Percentiles rank a stretch among this genome's conserved stretches.
These are phyloP conservation scores for Erebia palarica DNA, from an alignment of 2,888 invertebrate genomes.

Conservation along the genomic window DNA sequence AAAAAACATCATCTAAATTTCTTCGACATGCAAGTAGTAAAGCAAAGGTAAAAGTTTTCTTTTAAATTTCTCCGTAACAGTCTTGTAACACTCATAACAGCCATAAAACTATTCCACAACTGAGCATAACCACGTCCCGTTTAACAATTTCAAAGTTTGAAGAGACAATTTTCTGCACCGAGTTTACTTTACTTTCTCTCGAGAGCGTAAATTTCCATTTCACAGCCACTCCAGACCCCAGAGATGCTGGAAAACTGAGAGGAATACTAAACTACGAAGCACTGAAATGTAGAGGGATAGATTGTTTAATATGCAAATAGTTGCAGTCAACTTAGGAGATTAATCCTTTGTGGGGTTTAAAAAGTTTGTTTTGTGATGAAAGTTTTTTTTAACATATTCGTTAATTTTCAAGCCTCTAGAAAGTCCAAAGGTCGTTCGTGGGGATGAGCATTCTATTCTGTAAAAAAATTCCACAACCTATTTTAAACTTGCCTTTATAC, in stretches of 20 bases:
- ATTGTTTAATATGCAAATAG: background rate
- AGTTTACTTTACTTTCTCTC: constrained; percentile 6
- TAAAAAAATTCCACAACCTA: too few relatives aligned
- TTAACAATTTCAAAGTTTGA: constrained; percentile 5
- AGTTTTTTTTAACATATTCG: background rate
- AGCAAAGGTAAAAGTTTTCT: background rate
- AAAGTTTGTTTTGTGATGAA: constrained; percentile 1
- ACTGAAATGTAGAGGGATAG: background rate
- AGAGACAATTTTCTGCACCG: constrained; percentile 11
- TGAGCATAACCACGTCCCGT: background rate
- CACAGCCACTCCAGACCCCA: background rate
- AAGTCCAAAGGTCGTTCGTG: too few relatives aligned
- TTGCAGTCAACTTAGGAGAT: background rate
- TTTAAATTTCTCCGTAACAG: background rate
- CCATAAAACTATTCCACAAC: constrained; percentile 2
- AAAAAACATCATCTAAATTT: too few relatives aligned
- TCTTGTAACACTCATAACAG: background rate
- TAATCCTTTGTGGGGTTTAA: background rate
- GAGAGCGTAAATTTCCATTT: constrained; percentile 14
- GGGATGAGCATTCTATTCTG: too few relatives aligned
- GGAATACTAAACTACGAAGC: background rate
- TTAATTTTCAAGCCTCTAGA: too few relatives aligned
- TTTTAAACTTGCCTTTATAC: too few relatives aligned
- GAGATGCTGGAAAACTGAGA: background rate
- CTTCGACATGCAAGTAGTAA: too few relatives aligned